Base-by-base conservation (phyloP, 2,113 vertebrate species). In the Alaudala cheleensis region DNA sequence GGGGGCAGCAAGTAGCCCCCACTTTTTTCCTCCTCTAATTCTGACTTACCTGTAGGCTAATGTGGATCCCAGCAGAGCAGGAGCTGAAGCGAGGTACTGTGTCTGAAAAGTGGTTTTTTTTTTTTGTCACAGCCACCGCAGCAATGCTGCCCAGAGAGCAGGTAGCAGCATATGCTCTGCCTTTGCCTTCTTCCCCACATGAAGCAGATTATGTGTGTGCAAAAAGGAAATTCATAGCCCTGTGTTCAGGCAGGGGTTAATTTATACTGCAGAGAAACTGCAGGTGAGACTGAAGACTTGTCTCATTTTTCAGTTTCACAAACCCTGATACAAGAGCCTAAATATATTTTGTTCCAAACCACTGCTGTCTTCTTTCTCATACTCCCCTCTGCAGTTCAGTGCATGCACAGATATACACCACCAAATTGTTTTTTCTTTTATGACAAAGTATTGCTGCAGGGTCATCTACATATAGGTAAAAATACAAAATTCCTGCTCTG, bases 251-350 rank as follows among this genome's bases (percentile, higher is more conserved):
- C 51, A 67, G 44, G 37, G 23, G 80, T 86, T 90, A 81, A 81
- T 61, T 90, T 49, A 45, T 44, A 58, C 33, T 88, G 91, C 80
- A 81, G 91, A 91, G 77, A 64, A 74, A 37, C 77, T 95, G 86
- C 88, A 95, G 89, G 81, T 92, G 64, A 96, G 47, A 56, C 51
- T 29, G 70, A 92, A 50, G 67, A 86, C 51, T 45, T 62, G 57
- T 56, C 56, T 92, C 39, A 14, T 77, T 83, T 86, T 67, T 60
- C 62, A 34, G 31, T 90, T 93, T 88, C 44, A 78, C 40, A 78
- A 84, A 51, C 22, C n/a, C 47, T 70, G 49, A 80, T 83, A 81
- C 10, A 78, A 83, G 21, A 1, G 20, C 14, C 58, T 34, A 80
- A 91, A 89, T 81, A 71, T 34, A 47, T 56, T 88, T 51, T 53